Conservation (phyloP, 64 coral and sea anemone genomes). For the Stichodactyla mertensii region DNA sequence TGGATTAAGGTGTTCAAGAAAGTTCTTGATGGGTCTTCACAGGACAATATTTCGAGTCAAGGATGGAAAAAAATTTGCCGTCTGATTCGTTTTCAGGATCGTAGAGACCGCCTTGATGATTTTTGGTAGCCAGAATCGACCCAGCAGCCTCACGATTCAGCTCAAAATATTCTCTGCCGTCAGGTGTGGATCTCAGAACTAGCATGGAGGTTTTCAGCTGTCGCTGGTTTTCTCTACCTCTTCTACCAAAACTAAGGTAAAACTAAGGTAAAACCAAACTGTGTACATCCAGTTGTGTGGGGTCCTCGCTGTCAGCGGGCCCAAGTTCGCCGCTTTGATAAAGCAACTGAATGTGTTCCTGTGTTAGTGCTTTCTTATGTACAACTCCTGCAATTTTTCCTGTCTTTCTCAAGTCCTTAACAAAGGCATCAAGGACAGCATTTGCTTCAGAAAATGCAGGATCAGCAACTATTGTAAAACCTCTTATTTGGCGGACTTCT, state of each 20-base stretch:
- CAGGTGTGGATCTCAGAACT: background rate
- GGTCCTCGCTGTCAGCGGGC: constrained; percentile 25
- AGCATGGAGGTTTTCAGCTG: constrained; percentile 21
- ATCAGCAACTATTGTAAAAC: constrained; percentile 29
- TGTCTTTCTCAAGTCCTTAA: constrained; percentile 37
- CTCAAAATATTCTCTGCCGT: constrained; percentile 26
- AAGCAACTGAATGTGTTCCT: constrained; percentile 27
- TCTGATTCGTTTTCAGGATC: constrained; percentile 27
- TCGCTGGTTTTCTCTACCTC: constrained; percentile 38
- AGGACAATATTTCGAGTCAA: constrained; percentile 17
- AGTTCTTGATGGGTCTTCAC: constrained; percentile 40
- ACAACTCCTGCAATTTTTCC: constrained; percentile 42
- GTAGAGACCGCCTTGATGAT: constrained; percentile 47
- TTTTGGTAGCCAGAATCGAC: constrained; percentile 20
- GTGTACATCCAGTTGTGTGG: constrained; percentile 9
- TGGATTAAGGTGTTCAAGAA: constrained; percentile 32
- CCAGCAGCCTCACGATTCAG: constrained; percentile 23
- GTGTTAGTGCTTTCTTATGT: constrained; percentile 29
- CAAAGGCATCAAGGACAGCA: constrained; percentile 31
- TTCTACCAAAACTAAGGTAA: constrained; percentile 48
- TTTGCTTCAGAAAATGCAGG: constrained; percentile 35
- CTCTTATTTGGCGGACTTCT: constrained; percentile 35
- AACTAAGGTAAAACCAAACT: constrained; percentile 36
- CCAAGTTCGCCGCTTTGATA: constrained; percentile 36
- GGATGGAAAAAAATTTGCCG: constrained; percentile 25